Evolutionary conservation across 1,140 invertebrate genomes (phyloP).

Genomic region (Tetramorium simillimum): DNA sequence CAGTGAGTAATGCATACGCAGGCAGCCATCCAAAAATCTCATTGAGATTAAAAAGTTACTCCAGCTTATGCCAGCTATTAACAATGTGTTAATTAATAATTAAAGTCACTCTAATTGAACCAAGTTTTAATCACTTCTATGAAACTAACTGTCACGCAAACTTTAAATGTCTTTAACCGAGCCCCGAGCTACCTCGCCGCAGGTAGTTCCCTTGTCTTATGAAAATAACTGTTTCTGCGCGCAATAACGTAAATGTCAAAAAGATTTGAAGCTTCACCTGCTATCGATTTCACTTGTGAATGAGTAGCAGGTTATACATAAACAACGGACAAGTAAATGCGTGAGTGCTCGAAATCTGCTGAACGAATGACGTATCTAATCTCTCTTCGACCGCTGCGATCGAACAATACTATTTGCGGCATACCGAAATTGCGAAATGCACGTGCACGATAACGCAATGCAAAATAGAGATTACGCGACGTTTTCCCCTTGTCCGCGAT

Average conservation of each 20-base stretch:
- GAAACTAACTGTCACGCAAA: constrained; percentile 45
- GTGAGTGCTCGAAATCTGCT: neutral
- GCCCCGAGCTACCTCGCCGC: neutral
- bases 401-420: constrained; percentile 3
- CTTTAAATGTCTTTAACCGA: constrained; percentile 50
- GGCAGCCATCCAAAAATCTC: neutral
- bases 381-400: neutral
- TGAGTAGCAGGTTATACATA: neutral
- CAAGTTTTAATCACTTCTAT: constrained; percentile 65
- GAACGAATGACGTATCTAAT: neutral
- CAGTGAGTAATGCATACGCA: constrained; percentile 14
- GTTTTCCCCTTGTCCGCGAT: constrained; percentile 34
- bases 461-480: constrained; percentile 41
- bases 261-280: neutral
- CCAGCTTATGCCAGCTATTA: constrained; percentile 2
- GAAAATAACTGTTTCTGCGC: constrained; percentile 35
- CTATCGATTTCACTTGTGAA: neutral
- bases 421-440: neutral
- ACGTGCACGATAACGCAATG: constrained; percentile 1
- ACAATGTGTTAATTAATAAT: constrained; percentile 66
- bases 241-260: neutral
- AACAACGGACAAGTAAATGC: neutral
- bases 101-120: constrained; percentile 48
- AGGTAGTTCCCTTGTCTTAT: neutral
- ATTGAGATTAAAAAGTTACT: constrained; percentile 60